Conservation (phyloP, 2,888 invertebrate species). For the Stegana nigrithorax region DNA sequence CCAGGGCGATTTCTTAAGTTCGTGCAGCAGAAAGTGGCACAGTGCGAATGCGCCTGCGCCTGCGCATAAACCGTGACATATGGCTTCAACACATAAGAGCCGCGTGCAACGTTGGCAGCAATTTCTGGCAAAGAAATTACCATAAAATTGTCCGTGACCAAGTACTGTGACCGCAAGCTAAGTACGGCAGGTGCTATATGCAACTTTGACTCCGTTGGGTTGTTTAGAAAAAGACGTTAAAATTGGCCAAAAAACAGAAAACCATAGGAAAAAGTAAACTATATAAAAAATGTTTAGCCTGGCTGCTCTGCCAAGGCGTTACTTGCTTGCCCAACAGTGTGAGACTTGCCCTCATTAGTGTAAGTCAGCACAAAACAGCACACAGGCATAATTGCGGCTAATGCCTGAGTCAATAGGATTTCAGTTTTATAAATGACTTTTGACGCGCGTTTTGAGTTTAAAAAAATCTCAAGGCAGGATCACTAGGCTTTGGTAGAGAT, state of each 20-base stretch:
- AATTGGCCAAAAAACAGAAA: not conserved
- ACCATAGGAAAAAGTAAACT: not conserved
- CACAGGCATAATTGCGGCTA: conserved; percentile 6
- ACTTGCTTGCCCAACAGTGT: not conserved
- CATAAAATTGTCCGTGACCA: conserved; percentile 52
- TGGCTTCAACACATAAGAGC: too few relatives aligned
- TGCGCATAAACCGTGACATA: conserved; percentile 47
- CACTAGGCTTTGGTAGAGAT: not conserved
- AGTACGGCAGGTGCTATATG: conserved; percentile 49
- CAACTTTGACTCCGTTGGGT: too few relatives aligned
- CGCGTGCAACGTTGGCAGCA: too few relatives aligned
- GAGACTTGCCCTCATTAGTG: conserved; percentile 8
- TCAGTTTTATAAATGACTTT: conserved; percentile 16
- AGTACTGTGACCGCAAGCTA: conserved; percentile 51
- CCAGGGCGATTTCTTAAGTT: too few relatives aligned
- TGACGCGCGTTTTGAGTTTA: not conserved
- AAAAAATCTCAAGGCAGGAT: not conserved
- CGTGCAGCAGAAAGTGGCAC: too few relatives aligned
- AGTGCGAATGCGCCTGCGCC: too few relatives aligned
- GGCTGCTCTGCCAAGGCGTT: not conserved
- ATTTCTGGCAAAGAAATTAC: conserved; percentile 52
- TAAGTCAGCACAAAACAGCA: not conserved
- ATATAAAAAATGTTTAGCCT: not conserved
- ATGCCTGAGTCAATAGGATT: conserved; percentile 7
- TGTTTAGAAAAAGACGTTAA: not conserved